Base-by-base conservation (phyloP, 2,797 vertebrate genomes). In the Enteromius trimaculatus region DNA sequence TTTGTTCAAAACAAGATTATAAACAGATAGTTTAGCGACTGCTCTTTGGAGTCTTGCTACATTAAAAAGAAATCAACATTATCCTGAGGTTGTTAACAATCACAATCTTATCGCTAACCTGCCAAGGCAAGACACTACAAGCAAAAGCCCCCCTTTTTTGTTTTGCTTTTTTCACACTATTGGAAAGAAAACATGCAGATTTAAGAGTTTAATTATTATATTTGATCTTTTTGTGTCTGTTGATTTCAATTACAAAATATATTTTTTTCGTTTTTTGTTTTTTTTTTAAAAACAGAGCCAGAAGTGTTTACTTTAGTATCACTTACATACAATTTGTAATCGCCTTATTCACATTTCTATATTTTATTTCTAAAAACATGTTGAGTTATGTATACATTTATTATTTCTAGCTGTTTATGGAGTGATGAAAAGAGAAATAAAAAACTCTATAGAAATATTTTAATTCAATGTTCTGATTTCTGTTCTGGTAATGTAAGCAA, bases 1-100 rank as follows among this genome's bases (percentile, higher is more conserved):
- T 79, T 81, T 79, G 80, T 90, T 89, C 90, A 87, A 87, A 88
- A 58, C n/a, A 75, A 69, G 49, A 64, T 83, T 84, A 84, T 88
- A 88, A 87, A 53, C 42, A 84, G 84, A 86, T 64, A 71, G 85
- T 87, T 87, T 84, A 76, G 84, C 60, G 87, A 82, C 69, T 85
- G 84, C 81, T 84, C 53, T 16, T 83, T 84, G 88, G 87, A 86
- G 91, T 88, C 79, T 82, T 94, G 94, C 94, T 95, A 95, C 94
- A 94, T 94, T 92, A 90, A 85, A 86, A 88, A 85, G 85, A 86
- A 79, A 88, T 86, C 75, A 88, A 86, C 90, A 88, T 92, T 92
- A 92, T 93, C 95, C 94, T 95, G 95, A 96, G 95, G 91, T 94
- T 93, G 89, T 87, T 87, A 85, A 91, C 87, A 89, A 47, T 94